These are phyloP conservation scores for Platysternon megacephalum DNA, from an alignment of 2,113 vertebrate genomes.

Conservation along the genomic window DNA sequence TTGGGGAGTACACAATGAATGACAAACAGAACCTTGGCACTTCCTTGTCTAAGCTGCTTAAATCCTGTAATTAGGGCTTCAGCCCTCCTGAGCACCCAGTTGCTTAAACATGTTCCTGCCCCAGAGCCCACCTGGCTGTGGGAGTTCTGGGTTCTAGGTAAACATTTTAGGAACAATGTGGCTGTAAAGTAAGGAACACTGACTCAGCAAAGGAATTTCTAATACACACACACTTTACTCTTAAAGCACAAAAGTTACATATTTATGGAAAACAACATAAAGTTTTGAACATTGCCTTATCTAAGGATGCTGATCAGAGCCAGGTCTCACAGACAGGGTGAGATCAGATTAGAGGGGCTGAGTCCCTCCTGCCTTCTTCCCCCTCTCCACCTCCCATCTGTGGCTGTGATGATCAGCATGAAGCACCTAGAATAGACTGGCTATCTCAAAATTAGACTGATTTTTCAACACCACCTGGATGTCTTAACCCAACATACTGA, in stretches of 20 bases:
- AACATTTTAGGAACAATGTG: background rate
- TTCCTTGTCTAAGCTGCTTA: background rate
- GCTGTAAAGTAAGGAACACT: background rate
- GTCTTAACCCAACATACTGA: background rate
- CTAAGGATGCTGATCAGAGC: background rate
- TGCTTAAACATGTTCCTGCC: background rate
- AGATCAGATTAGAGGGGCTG: too few species aligned
- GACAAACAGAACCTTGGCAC: background rate
- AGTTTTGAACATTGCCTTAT: background rate
- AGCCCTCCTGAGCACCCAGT: background rate
- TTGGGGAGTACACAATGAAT: background rate
- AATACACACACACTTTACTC: background rate
- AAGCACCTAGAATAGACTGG: background rate
- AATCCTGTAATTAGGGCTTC: background rate
- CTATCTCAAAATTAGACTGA: background rate
- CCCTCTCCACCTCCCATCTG: too few species aligned
- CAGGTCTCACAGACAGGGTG: background rate
- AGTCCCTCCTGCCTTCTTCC: background rate
- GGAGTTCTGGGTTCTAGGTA: background rate
- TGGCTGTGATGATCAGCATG: background rate
- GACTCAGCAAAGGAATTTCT: background rate
- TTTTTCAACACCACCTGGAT: background rate
- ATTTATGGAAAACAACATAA: background rate
- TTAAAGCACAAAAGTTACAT: background rate
- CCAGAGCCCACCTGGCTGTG: background rate